phyloP scores from a whole-genome alignment of 2,113 vertebrate species.

The Mellivora capensis region DNA sequence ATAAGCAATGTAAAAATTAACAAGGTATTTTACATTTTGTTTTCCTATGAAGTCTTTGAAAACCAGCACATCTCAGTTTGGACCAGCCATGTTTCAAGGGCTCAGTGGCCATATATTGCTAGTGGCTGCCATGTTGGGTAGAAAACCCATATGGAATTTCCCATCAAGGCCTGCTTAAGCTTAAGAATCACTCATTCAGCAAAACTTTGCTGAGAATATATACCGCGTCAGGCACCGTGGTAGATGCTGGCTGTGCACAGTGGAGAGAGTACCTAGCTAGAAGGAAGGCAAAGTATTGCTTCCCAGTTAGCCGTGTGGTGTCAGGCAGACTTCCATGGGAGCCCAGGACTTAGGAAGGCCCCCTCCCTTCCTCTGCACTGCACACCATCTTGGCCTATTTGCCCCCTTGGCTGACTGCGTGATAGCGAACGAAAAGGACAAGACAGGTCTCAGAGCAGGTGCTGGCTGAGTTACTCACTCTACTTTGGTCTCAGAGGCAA shows the following conservation, averaged over 20 bases:
- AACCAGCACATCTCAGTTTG: not conserved
- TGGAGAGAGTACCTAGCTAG: not conserved
- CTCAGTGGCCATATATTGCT: not conserved
- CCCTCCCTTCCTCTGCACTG: not conserved
- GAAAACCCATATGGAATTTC: not conserved
- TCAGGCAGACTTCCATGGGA: rapidly evolving
- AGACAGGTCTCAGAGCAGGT: not conserved
- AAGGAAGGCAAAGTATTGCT: not conserved
- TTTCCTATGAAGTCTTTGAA: not conserved
- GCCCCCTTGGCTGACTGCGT: not conserved
- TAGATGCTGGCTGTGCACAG: not conserved
- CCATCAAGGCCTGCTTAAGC: not conserved
- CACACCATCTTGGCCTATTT: not conserved
- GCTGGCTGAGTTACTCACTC: not conserved
- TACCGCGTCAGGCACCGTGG: not conserved
- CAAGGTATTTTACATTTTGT: not conserved
- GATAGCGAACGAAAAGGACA: not conserved
- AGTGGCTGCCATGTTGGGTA: not conserved
- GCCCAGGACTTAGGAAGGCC: not conserved
- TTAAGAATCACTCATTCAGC: not conserved
- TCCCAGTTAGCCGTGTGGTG: not conserved
- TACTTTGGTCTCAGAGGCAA: not conserved
- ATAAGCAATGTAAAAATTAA: not conserved
- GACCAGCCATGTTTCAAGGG: not conserved
- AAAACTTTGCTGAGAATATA: not conserved